Evolutionary conservation across 2,797 vertebrate species (phyloP).

Genomic region (Neomorphus geoffroyi): DNA sequence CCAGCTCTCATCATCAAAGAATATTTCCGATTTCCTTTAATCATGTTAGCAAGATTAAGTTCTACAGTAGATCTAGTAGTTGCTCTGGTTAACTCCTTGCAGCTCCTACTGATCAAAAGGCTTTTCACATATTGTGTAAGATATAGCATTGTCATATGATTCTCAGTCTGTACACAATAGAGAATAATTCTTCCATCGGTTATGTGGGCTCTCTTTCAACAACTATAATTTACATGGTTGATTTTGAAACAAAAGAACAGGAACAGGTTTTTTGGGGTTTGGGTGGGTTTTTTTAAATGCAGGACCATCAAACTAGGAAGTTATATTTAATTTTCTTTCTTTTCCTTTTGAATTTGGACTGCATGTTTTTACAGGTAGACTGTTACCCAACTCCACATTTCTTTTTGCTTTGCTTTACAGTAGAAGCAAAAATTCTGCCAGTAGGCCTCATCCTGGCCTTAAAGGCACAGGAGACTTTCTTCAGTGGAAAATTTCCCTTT

Average conservation of each 20-base stretch:
- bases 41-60: neutral
- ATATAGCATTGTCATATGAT: neutral
- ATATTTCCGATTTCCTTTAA: neutral
- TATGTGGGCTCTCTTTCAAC: neutral
- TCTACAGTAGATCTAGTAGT: neutral
- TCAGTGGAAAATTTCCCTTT: neutral
- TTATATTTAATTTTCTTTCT: neutral
- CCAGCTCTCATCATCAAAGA: neutral
- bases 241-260: conserved; percentile 6
- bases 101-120: neutral
- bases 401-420: neutral
- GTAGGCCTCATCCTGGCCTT: neutral
- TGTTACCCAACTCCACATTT: neutral
- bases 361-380: neutral
- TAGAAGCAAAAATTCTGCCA: neutral
- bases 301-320: neutral
- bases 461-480: neutral
- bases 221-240: neutral
- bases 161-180: neutral
- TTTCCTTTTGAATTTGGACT: neutral
- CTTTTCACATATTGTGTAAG: neutral
- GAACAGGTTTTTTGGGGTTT: neutral
- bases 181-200: neutral
- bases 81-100: neutral
- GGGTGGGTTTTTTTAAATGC: too few relatives aligned